phyloP scores from a whole-genome alignment of 64 coral and sea anemone genomes.

The Orbicella faveolata region DNA sequence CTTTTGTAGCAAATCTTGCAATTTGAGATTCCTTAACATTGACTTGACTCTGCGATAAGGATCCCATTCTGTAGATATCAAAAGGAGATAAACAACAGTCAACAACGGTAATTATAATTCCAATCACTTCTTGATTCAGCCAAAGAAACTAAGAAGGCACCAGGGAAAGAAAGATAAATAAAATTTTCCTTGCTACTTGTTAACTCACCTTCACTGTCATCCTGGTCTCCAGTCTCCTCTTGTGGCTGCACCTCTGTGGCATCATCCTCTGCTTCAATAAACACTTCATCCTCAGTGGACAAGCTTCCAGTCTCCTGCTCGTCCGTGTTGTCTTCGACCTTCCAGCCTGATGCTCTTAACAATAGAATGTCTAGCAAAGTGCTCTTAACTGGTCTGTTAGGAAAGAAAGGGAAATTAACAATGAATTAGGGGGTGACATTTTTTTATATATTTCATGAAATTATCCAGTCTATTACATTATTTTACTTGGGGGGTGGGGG shows the following conservation, averaged over 20 bases:
- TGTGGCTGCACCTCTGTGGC: slow-evolving; percentile 13
- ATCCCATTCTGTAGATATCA: slow-evolving; percentile 56
- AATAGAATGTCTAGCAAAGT: slow-evolving; percentile 48
- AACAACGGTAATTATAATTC: neutral
- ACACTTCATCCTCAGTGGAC: slow-evolving; percentile 20
- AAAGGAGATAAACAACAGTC: neutral
- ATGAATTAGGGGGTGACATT: neutral
- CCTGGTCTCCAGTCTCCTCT: slow-evolving; percentile 25
- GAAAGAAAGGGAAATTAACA: too few relatives aligned
- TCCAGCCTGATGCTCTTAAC: slow-evolving; percentile 60
- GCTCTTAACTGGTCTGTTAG: slow-evolving; percentile 28
- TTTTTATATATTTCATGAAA: too few relatives aligned
- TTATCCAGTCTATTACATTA: too few relatives aligned
- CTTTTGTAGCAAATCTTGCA: slow-evolving; percentile 71
- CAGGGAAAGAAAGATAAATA: too few relatives aligned
- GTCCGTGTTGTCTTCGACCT: neutral
- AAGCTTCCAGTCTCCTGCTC: slow-evolving; percentile 21
- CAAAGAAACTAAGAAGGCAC: too few relatives aligned
- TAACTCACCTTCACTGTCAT: slow-evolving; percentile 20
- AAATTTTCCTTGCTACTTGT: neutral
- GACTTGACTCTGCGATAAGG: slow-evolving; percentile 63
- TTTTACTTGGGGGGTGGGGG: too few relatives aligned
- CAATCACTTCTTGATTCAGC: too few relatives aligned
- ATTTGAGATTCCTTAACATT: slow-evolving; percentile 73
- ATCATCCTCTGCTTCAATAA: slow-evolving; percentile 27